Evolutionary conservation across 2,113 vertebrate species (phyloP).

Genomic region (Clupea harengus): DNA sequence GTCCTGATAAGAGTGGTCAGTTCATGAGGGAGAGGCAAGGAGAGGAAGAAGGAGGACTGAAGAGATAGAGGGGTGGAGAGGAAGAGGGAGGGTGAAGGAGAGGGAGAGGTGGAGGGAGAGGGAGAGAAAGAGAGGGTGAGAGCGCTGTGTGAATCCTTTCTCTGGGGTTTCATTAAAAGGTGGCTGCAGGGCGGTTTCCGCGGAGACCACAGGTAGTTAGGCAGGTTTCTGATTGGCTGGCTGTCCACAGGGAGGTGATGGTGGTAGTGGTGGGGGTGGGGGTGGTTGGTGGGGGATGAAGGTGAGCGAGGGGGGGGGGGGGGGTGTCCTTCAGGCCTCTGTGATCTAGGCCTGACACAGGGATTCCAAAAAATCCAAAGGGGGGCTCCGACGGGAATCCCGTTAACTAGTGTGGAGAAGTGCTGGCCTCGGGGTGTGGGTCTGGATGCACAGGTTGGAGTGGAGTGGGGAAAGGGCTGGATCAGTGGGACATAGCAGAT

Average conservation of each 20-base stretch:
- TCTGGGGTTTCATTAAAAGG: slow-evolving; percentile 96
- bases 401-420: not conserved
- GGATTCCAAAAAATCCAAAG: not conserved
- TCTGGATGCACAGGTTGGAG: not conserved
- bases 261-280: not conserved
- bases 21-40: too few relatives aligned
- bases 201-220: slow-evolving; percentile 91
- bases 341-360: slow-evolving; percentile 13
- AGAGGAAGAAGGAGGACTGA: too few relatives aligned
- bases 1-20: too few relatives aligned
- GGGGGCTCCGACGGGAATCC: not conserved
- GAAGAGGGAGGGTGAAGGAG: too few relatives aligned
- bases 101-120: too few relatives aligned
- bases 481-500: not conserved
- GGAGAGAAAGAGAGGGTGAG: not conserved
- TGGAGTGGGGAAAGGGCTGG: not conserved
- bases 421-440: slow-evolving; percentile 24
- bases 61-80: too few relatives aligned
- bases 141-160: slow-evolving; percentile 51
- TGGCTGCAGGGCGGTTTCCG: slow-evolving; percentile 91
- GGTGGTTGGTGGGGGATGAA: not conserved
- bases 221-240: slow-evolving; percentile 72
- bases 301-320: not conserved
- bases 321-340: not conserved
- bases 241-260: slow-evolving; percentile 34